Evolutionary conservation across 2,113 vertebrate species (phyloP).

Genomic region (Rhipidura dahli): DNA sequence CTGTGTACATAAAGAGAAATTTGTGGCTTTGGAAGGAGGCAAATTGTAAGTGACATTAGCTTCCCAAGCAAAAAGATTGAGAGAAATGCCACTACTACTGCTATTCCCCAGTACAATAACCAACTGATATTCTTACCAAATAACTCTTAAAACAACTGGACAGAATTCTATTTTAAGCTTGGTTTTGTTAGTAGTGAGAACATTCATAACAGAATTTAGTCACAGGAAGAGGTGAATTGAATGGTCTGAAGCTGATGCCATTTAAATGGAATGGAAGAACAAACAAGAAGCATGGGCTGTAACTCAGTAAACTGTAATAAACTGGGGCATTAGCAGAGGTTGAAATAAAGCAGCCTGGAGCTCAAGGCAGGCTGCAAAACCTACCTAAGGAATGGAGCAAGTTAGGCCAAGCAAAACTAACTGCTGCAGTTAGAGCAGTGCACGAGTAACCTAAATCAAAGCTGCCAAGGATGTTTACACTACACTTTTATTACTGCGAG

Average conservation of each 20-base stretch:
- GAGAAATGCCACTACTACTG: background rate
- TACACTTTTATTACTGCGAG: background rate
- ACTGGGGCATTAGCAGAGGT: background rate
- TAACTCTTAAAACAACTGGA: background rate
- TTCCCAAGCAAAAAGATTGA: background rate
- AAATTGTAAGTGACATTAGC: background rate
- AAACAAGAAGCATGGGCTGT: background rate
- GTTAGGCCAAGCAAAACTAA: background rate
- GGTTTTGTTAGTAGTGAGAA: background rate
- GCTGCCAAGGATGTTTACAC: background rate
- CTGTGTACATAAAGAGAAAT: background rate
- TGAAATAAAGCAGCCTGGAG: background rate
- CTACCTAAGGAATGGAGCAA: background rate
- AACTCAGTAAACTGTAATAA: background rate
- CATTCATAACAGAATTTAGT: background rate
- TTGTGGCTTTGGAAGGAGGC: background rate
- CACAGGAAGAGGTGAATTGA: background rate
- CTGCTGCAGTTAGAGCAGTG: background rate
- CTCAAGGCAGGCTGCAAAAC: background rate
- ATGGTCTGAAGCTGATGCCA: background rate
- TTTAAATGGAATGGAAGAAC: constrained; percentile 16
- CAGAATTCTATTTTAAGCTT: background rate
- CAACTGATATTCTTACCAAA: background rate
- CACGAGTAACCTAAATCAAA: background rate
- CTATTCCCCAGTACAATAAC: background rate